phyloP scores from a whole-genome alignment of 2,888 invertebrate species.

The Cheilosia pagana region DNA sequence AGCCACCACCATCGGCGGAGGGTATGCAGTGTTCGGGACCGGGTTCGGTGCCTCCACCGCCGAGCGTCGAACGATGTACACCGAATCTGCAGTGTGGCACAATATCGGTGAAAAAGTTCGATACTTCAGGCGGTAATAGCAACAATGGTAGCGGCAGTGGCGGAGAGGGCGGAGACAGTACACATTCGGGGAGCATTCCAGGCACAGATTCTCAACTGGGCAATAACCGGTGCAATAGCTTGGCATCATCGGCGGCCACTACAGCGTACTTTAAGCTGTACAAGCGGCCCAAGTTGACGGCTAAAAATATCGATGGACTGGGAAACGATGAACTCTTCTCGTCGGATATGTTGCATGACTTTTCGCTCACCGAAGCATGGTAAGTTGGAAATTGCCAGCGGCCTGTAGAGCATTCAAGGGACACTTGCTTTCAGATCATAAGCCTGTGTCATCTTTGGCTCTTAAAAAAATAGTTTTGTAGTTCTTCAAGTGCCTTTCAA shows the following conservation, averaged over 20 bases:
- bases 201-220: constrained; percentile 60
- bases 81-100: constrained; percentile 79
- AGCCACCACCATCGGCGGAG: constrained; percentile 81
- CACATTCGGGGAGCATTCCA: constrained; percentile 66
- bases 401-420: constrained; percentile 76
- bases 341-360: constrained; percentile 94
- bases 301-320: constrained; percentile 91
- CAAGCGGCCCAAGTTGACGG: constrained; percentile 91
- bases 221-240: constrained; percentile 60
- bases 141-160: constrained; percentile 26
- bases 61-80: constrained; percentile 78
- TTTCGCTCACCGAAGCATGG: constrained; percentile 93
- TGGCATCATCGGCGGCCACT: constrained; percentile 77
- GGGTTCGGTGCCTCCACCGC: constrained; percentile 79
- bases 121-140: constrained; percentile 60
- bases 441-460: constrained; percentile 77
- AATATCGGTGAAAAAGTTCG: constrained; percentile 81
- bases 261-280: constrained; percentile 83
- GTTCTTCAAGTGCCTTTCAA: not conserved
- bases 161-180: constrained; percentile 37
- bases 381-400: constrained; percentile 82
- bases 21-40: constrained; percentile 77
- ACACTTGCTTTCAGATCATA: constrained; percentile 69
- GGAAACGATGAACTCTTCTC: constrained; percentile 92
- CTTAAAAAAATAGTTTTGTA: constrained; percentile 62